Percentiles rank a stretch among this genome's conserved stretches.
Evolutionary conservation across 2,113 vertebrate species (phyloP).

Genomic region (Morone saxatilis): DNA sequence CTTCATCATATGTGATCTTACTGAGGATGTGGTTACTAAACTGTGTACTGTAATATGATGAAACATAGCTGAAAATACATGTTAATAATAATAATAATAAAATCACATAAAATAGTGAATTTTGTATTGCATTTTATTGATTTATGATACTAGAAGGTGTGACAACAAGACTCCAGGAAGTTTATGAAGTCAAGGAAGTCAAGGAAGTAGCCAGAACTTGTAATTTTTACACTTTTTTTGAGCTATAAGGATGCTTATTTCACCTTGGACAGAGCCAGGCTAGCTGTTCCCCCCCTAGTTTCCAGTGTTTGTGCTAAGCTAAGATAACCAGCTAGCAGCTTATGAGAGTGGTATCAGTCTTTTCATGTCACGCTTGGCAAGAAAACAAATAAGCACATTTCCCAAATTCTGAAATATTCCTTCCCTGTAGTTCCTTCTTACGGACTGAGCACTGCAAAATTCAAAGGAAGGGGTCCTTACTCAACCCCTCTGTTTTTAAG

Average conservation of each 20-base stretch:
- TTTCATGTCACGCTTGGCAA: not conserved
- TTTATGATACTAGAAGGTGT: not conserved
- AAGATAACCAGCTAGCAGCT: not conserved
- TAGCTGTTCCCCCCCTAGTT: not conserved
- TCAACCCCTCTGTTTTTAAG: not conserved
- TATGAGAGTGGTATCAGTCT: not conserved
- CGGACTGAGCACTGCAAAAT: not conserved
- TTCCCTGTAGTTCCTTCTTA: not conserved
- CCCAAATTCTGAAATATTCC: not conserved
- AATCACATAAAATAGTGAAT: not conserved
- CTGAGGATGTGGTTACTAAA: not conserved
- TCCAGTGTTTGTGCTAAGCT: not conserved
- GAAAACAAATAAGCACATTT: not conserved
- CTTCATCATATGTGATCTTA: not conserved
- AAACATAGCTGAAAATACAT: slow-evolving; percentile 11
- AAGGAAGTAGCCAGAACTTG: no score
- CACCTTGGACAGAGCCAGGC: not conserved
- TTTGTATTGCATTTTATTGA: slow-evolving; percentile 18
- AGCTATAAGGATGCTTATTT: no score
- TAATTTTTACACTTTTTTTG: no score
- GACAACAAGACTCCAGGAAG: no score
- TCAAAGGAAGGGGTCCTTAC: not conserved
- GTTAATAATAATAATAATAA: slow-evolving; percentile 41
- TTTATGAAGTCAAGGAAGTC: no score
- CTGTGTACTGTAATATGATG: slow-evolving; percentile 7